Percentiles rank a stretch among this genome's conserved stretches.
phyloP scores from a whole-genome alignment of 2,797 vertebrate species.

The Xiphorhynchus erythropygius region DNA sequence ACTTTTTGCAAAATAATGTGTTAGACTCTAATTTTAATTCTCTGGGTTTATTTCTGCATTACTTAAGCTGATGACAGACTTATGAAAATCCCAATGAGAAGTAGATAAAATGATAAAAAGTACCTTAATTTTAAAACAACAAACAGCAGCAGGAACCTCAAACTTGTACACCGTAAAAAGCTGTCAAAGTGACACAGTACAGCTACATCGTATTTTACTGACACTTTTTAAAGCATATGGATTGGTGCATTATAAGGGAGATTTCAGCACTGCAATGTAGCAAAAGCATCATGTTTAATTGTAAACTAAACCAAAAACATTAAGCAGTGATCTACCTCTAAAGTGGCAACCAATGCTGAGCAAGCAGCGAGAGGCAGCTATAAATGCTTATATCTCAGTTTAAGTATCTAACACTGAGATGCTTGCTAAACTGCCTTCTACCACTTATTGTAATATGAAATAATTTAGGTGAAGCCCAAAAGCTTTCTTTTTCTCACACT shows the following conservation, averaged over 20 bases:
- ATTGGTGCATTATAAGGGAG: not conserved
- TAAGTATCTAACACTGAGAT: not conserved
- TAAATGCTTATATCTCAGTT: not conserved
- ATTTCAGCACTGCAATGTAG: not conserved
- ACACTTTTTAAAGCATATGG: not conserved
- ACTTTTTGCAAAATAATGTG: not conserved
- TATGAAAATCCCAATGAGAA: not conserved
- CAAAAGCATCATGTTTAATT: not conserved
- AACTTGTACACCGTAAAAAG: not conserved
- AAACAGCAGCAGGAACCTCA: not conserved
- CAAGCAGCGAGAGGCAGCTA: not conserved
- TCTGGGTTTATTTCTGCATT: not conserved
- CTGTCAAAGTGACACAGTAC: not conserved
- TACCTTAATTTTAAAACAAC: not conserved
- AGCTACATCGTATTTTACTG: not conserved
- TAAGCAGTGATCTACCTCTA: not conserved
- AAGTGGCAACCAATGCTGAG: not conserved
- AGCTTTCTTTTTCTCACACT: not conserved
- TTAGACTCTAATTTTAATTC: not conserved
- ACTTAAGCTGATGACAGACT: not conserved
- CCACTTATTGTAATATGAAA: not conserved
- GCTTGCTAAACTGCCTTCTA: not conserved
- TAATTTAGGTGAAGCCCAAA: not conserved
- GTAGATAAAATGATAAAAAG: not conserved
- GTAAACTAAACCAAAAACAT: not conserved